phyloP scores from a whole-genome alignment of 2,797 vertebrate species.

The Manis pentadactyla region DNA sequence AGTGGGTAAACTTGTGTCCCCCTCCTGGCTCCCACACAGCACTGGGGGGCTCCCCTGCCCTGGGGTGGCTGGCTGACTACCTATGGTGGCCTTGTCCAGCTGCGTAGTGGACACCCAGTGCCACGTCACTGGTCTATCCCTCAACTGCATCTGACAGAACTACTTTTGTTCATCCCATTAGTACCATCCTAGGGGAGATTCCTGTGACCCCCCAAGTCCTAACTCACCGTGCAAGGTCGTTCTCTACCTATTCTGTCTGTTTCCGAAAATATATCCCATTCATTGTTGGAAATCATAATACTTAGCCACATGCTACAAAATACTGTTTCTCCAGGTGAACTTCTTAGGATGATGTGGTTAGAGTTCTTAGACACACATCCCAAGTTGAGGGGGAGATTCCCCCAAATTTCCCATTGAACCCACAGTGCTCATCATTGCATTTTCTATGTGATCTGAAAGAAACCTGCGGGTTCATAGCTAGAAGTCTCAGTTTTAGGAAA shows the following conservation, averaged over 20 bases:
- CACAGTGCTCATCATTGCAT: fast-evolving
- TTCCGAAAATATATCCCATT: neutral
- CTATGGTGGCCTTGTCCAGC: fast-evolving
- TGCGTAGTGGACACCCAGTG: fast-evolving
- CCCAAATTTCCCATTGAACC: fast-evolving
- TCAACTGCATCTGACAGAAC: neutral
- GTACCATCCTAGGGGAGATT: too few relatives aligned
- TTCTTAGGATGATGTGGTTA: neutral
- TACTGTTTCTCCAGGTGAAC: neutral
- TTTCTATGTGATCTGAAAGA: neutral
- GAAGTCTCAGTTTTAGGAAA: neutral
- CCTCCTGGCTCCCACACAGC: neutral
- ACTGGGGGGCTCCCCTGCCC: too few relatives aligned
- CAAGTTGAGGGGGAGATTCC: neutral
- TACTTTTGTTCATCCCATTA: fast-evolving
- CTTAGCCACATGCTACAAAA: neutral
- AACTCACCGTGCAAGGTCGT: fast-evolving
- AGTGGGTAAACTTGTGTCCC: neutral
- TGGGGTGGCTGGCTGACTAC: neutral
- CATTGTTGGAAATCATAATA: neutral
- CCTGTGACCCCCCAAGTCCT: too few relatives aligned
- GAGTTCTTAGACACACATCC: neutral
- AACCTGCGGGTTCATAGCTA: neutral
- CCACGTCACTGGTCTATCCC: too few relatives aligned
- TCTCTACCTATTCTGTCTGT: fast-evolving